Percentiles rank a stretch among this genome's conserved stretches.
phyloP scores from a whole-genome alignment of 2,797 vertebrate species.

The Lagodon rhomboides region DNA sequence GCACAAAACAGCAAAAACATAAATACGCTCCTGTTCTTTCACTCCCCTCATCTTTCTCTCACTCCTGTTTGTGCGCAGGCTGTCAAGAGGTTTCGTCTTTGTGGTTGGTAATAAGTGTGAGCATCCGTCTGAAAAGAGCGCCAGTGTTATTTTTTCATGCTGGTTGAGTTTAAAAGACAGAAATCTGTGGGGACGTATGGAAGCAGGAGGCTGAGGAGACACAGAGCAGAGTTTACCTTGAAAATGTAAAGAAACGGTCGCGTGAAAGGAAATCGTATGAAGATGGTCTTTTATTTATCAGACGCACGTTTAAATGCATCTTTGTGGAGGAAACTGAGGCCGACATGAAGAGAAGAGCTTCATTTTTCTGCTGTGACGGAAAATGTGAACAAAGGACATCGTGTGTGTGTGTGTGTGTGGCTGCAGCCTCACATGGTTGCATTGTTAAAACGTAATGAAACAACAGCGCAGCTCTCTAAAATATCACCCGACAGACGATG shows the following conservation, averaged over 20 bases:
- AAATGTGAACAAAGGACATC: neutral
- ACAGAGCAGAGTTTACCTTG: neutral
- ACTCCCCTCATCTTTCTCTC: neutral
- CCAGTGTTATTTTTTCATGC: neutral
- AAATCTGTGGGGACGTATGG: neutral
- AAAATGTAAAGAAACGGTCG: neutral
- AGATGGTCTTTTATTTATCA: neutral
- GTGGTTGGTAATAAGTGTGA: neutral
- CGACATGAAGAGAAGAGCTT: neutral
- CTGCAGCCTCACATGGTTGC: neutral
- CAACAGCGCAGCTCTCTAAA: neutral
- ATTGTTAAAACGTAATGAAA: conserved; percentile 3
- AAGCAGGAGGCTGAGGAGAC: neutral
- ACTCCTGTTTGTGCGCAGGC: neutral
- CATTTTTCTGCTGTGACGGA: neutral
- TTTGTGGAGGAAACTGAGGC: neutral
- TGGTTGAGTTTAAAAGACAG: neutral
- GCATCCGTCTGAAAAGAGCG: neutral
- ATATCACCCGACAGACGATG: neutral
- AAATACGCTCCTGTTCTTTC: neutral
- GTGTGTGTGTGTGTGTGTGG: neutral
- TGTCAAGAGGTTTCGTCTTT: neutral
- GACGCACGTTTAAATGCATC: neutral
- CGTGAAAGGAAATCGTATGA: neutral
- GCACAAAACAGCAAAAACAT: neutral